Percentiles rank a stretch among this genome's conserved stretches.
Evolutionary conservation across 2,888 invertebrate species (phyloP).

Genomic region (Sinohyriopsis cumingii): DNA sequence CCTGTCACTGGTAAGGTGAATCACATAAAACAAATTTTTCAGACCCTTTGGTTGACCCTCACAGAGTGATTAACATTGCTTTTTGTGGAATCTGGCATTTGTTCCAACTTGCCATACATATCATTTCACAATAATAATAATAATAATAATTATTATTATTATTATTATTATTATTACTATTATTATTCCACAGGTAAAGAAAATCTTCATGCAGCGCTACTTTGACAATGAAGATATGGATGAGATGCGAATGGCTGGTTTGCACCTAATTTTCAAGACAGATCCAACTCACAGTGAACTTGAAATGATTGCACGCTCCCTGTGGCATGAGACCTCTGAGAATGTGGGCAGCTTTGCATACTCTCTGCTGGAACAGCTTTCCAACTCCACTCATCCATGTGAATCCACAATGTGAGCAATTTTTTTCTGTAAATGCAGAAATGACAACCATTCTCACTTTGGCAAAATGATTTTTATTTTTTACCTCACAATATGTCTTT

Average conservation of each 20-base stretch:
- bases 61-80: no score
- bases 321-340: constrained; percentile 40
- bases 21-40: no score
- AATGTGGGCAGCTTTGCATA: constrained; percentile 51
- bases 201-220: constrained; percentile 56
- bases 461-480: no score
- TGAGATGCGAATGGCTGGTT: constrained; percentile 67
- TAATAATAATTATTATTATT: no score
- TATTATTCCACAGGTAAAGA: constrained; percentile 8
- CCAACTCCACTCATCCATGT: constrained; percentile 44
- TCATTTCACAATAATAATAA: no score
- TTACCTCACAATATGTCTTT: no score
- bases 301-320: constrained; percentile 66
- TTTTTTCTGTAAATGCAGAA: constrained; percentile 6
- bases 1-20: no score
- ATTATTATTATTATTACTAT: no score
- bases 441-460: neutral
- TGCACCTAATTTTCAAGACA: constrained; percentile 56
- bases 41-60: no score
- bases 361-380: constrained; percentile 34
- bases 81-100: no score
- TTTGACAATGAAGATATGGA: constrained; percentile 62
- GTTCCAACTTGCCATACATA: no score
- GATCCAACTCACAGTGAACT: constrained; percentile 61
- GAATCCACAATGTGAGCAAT: neutral